These are phyloP conservation scores for Orthosia gothica DNA, from an alignment of 2,888 invertebrate genomes.

Conservation along the genomic window DNA sequence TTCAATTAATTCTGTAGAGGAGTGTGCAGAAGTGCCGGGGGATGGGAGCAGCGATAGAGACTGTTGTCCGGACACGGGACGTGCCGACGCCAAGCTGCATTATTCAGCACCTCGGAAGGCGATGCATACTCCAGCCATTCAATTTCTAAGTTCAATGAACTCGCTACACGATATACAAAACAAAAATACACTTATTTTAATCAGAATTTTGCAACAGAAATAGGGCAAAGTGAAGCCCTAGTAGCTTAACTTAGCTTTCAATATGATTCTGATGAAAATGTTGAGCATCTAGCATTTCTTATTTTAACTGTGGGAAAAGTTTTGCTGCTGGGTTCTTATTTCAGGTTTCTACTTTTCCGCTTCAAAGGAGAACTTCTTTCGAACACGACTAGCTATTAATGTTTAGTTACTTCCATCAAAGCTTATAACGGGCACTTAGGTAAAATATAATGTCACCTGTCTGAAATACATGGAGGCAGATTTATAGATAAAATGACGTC, in stretches of 20 bases:
- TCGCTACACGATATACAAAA: constrained; percentile 47
- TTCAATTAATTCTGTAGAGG: constrained; percentile 50
- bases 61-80: constrained; percentile 64
- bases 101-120: constrained; percentile 83
- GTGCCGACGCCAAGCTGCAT: constrained; percentile 76
- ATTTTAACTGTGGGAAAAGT: constrained; percentile 17
- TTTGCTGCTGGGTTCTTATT: constrained; percentile 14
- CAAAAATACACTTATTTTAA: constrained; percentile 49
- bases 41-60: constrained; percentile 44
- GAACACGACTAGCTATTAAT: constrained; percentile 9
- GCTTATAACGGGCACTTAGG: background rate
- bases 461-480: background rate
- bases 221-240: constrained; percentile 46
- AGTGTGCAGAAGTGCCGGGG: constrained; percentile 22
- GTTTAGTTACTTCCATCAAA: background rate
- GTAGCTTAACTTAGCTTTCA: background rate
- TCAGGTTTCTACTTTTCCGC: background rate
- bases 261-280: constrained; percentile 11
- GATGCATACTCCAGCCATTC: constrained; percentile 74
- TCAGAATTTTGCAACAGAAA: constrained; percentile 35
- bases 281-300: constrained; percentile 1
- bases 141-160: constrained; percentile 73
- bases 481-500: constrained; percentile 11
- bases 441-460: background rate
- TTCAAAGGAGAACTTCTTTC: background rate